Conservation (phyloP, 2,113 vertebrate species). For the Syngnathoides biaculeatus region DNA sequence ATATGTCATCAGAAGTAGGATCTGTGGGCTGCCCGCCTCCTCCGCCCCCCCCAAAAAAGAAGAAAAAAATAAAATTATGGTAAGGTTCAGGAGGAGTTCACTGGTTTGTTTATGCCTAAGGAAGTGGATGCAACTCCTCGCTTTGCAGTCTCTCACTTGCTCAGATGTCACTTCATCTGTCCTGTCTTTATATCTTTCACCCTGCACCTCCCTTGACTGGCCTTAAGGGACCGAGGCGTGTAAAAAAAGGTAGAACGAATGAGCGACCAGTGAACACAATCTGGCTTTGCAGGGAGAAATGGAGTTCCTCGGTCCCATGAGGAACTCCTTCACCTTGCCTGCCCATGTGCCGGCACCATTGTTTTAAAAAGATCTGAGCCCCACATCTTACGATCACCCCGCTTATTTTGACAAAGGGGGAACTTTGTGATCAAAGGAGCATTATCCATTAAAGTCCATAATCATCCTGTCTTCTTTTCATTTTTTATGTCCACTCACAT, state of each 20-base stretch:
- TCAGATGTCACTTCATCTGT: conserved; percentile 45
- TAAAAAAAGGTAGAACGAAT: conserved; percentile 63
- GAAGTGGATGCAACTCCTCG: conserved; percentile 56
- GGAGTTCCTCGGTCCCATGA: conserved; percentile 63
- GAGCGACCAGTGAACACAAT: conserved; percentile 65
- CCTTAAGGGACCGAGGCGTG: conserved; percentile 59
- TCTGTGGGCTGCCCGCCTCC: conserved; percentile 20
- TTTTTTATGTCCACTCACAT: conserved; percentile 40
- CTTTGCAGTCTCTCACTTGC: conserved; percentile 37
- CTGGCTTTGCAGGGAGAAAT: conserved; percentile 69
- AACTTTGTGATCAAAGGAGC: conserved; percentile 49
- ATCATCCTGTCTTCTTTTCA: conserved; percentile 19
- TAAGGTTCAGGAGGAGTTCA: conserved; percentile 70
- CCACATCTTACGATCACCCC: conserved; percentile 24
- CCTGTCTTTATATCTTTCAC: conserved; percentile 25
- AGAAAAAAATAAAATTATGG: no score
- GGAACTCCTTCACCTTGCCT: conserved; percentile 61
- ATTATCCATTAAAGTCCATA: conserved; percentile 46
- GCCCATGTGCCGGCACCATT: conserved; percentile 26
- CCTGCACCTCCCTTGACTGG: conserved; percentile 28
- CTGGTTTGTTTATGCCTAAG: conserved; percentile 53
- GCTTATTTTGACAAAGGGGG: conserved; percentile 34
- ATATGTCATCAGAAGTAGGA: not conserved
- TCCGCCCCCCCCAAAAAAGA: conserved; percentile 7
- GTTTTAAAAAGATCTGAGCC: conserved; percentile 45